Percentiles rank a stretch among this genome's conserved stretches.
Evolutionary conservation across 2,888 invertebrate genomes (phyloP).

Genomic region (Megamerina dolium): DNA sequence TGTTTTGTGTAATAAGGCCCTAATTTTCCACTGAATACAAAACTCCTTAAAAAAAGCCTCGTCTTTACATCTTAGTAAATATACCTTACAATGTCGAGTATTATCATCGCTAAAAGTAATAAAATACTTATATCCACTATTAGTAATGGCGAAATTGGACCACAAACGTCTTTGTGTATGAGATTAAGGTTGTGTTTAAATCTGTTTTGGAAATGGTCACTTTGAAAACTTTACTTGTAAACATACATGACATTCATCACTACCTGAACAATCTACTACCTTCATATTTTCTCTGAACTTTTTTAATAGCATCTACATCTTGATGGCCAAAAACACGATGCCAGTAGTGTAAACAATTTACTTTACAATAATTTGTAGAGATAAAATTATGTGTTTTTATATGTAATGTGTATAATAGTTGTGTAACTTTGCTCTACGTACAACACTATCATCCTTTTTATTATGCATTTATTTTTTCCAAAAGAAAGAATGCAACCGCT

Average conservation of each 20-base stretch:
- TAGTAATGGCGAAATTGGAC: no score
- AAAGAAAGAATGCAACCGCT: neutral
- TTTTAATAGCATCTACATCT: constrained; percentile 1
- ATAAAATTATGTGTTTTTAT: neutral
- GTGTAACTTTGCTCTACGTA: neutral
- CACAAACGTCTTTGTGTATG: no score
- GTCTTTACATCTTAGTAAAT: constrained; percentile 1
- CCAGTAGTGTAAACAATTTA: constrained; percentile 4
- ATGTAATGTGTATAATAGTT: constrained; percentile 1
- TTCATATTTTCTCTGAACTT: neutral
- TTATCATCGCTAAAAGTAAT: constrained; percentile 2
- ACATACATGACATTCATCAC: neutral
- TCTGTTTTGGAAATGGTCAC: constrained; percentile 2
- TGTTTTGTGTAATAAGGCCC: no score
- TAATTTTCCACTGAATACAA: no score
- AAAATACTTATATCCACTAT: no score
- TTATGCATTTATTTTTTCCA: neutral
- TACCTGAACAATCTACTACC: neutral
- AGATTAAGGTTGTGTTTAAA: neutral
- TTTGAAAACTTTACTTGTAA: constrained; percentile 1
- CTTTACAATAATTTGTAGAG: neutral
- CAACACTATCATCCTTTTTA: neutral
- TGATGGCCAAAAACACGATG: constrained; percentile 6
- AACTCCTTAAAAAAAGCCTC: no score
- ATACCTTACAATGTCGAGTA: constrained; percentile 2